These are phyloP conservation scores for Sarcophaga bullata DNA, from an alignment of 1,140 invertebrate species.

Conservation along the genomic window DNA sequence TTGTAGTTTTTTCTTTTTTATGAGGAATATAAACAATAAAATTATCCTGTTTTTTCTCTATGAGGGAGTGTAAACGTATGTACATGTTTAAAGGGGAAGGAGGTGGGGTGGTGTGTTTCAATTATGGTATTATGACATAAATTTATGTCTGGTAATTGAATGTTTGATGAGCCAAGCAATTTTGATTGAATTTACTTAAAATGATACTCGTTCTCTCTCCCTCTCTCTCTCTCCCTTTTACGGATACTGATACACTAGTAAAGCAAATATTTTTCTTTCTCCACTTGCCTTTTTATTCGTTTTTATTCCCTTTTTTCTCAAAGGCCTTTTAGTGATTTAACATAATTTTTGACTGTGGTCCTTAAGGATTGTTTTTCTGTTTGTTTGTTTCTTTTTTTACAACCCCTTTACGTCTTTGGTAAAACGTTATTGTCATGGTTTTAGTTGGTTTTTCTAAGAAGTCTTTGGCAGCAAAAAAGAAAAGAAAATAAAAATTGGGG, in stretches of 20 bases:
- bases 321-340: conserved; percentile 22
- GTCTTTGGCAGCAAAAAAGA: not conserved
- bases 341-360: conserved; percentile 50
- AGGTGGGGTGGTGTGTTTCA: not conserved
- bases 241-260: too few species aligned
- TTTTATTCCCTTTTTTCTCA: not conserved
- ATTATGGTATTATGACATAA: conserved; percentile 28
- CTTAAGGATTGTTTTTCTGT: conserved; percentile 50
- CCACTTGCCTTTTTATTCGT: not conserved
- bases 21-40: not conserved
- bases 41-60: not conserved
- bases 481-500: not conserved
- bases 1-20: too few species aligned
- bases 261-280: too few species aligned
- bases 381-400: not conserved
- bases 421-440: conserved; percentile 22
- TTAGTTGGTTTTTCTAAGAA: not conserved
- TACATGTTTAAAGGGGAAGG: not conserved
- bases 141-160: conserved; percentile 45
- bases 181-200: conserved; percentile 61
- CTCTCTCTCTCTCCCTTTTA: too few species aligned
- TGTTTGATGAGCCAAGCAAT: conserved; percentile 65
- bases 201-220: not conserved
- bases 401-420: not conserved
- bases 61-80: not conserved